Evolutionary conservation across 2,888 invertebrate genomes (phyloP).

Genomic region (Trissonchulus sp.): DNA sequence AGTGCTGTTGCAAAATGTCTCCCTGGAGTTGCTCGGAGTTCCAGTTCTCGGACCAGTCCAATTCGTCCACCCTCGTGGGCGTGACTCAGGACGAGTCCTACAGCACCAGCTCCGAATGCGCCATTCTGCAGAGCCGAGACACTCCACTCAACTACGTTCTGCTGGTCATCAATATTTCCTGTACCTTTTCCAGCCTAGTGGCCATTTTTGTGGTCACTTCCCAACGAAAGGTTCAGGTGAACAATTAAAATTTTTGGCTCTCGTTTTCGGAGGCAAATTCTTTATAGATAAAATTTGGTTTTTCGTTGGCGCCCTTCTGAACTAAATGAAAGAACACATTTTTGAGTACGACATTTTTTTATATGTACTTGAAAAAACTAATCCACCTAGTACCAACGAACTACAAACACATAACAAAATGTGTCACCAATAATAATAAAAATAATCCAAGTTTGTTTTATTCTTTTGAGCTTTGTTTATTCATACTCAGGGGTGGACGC

Average conservation of each 20-base stretch:
- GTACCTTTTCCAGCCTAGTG: slow-evolving; percentile 41
- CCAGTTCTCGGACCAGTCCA: background rate
- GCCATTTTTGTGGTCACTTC: slow-evolving; percentile 42
- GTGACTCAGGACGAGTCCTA: background rate
- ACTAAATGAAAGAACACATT: no score
- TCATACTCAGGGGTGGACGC: no score
- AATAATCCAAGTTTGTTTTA: no score
- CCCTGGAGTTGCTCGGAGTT: background rate
- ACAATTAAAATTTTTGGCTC: background rate
- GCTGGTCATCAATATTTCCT: slow-evolving; percentile 40
- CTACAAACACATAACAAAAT: no score
- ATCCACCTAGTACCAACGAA: no score
- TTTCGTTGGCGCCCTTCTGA: no score
- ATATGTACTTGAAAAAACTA: no score
- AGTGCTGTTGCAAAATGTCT: slow-evolving; percentile 20
- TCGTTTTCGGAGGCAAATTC: background rate
- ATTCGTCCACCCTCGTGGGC: background rate
- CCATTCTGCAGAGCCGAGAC: background rate
- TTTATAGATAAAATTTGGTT: no score
- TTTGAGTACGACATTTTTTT: no score
- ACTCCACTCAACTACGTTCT: slow-evolving; percentile 36
- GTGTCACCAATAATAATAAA: no score
- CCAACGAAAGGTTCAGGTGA: slow-evolving; percentile 28
- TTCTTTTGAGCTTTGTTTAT: no score
- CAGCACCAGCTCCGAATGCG: background rate